Evolutionary conservation across 2,113 vertebrate genomes (phyloP).

Genomic region (Oriolus oriolus): DNA sequence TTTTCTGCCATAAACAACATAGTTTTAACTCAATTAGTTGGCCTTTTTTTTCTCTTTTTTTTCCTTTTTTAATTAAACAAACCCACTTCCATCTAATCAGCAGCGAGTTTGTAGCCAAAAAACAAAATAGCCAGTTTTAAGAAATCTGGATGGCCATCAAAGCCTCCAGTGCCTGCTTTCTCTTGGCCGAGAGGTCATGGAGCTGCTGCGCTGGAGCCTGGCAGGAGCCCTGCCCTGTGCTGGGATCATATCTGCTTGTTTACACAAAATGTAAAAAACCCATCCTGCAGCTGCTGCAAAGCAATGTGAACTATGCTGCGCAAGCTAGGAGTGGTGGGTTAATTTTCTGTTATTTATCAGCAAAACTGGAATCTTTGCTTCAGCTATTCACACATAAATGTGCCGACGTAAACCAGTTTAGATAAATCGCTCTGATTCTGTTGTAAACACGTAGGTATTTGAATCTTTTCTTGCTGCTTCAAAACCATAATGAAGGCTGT

Average conservation of each 20-base stretch:
- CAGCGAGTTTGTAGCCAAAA: neutral
- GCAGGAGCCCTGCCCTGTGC: neutral
- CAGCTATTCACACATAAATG: neutral
- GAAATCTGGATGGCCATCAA: neutral
- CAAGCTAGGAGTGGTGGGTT: neutral
- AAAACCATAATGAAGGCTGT: neutral
- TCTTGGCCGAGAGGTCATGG: neutral
- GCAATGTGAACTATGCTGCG: neutral
- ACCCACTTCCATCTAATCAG: neutral
- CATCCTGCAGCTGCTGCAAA: neutral
- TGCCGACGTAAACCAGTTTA: neutral
- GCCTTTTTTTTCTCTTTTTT: neutral
- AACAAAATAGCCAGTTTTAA: neutral
- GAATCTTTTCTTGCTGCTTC: neutral
- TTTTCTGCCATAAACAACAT: constrained; percentile 7
- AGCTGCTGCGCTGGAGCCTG: neutral
- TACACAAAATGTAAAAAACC: neutral
- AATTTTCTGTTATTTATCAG: neutral
- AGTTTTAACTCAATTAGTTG: neutral
- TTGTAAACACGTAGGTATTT: neutral
- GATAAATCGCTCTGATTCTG: neutral
- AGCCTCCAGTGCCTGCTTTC: neutral
- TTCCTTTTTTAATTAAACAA: neutral
- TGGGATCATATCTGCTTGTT: neutral
- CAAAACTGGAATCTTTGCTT: neutral